phyloP scores from a whole-genome alignment of 2,888 invertebrate species.

The Bimastos eiseni region DNA sequence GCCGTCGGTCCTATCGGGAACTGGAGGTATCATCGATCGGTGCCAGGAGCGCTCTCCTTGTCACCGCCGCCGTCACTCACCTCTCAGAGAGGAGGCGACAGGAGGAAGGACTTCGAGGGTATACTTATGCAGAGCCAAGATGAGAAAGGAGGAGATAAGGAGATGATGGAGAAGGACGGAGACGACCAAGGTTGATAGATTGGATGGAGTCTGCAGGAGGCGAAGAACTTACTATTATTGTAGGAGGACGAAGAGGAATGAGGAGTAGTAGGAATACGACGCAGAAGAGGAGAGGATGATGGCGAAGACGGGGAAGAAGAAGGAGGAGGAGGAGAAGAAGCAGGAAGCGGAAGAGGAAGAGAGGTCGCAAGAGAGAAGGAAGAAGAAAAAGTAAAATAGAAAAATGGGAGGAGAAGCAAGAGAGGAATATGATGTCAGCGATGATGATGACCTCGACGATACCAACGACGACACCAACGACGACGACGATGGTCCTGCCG shows the following conservation, averaged over 20 bases:
- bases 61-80: neutral
- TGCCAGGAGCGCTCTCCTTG: neutral
- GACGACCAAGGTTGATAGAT: neutral
- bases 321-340: neutral
- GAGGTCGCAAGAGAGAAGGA: neutral
- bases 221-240: too few relatives aligned
- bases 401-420: too few relatives aligned
- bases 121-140: neutral
- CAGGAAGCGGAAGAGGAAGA: neutral
- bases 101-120: neutral
- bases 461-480: too few relatives aligned
- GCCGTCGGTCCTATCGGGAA: neutral
- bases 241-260: neutral
- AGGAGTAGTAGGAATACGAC: too few relatives aligned
- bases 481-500: too few relatives aligned
- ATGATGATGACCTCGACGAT: too few relatives aligned
- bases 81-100: neutral
- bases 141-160: neutral
- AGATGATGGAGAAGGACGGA: neutral
- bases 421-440: too few relatives aligned
- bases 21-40: neutral
- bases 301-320: neutral
- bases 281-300: too few relatives aligned
- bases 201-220: too few relatives aligned
- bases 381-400: too few relatives aligned